Base-by-base conservation (phyloP, 2,888 invertebrate species). In the Mimumesa dahlbomi region DNA sequence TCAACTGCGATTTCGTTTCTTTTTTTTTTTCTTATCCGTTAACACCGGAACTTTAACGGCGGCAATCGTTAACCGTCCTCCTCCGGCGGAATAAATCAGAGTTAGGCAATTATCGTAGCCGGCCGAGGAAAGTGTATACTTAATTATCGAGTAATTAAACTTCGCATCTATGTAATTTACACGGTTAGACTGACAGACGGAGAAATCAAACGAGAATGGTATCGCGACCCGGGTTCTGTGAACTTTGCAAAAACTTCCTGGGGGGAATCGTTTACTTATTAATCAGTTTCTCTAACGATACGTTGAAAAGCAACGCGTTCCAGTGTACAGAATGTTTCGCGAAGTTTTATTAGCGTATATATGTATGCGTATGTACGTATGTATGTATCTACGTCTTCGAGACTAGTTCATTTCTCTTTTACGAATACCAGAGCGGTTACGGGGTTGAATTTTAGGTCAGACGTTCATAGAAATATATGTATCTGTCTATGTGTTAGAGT, bases 381-480 rank as follows among this genome's bases (percentile, higher is more conserved):
- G n/a, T 11, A 36, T 36, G 7, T 6, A 29, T 29, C 7, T 9
- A 29, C 29, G 34, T 34, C 34, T 34, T n/a, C 0, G 1, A 7
- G 34, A 5, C 13, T 11, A 4, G n/a, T 19, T 43, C 43, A 21
- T 11, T 19, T n/a, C 16, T 7, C 43, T 11, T 11, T 6, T 5
- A n/a, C 43, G 22, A 22, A 45, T 45, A 11, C 22, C 21, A 11
- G 21, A 45, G 21, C 22, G 21, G 22, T 21, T 21, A 2, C 29
- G 53, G 7, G 3, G 7, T 4, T 14, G 25, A 43, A 36, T 71
- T 74, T 75, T 59, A 75, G 62, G 71, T 75, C 75, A 49, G 58
- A 59, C 43, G 21, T 43, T 56, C 43, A 18, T 42, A 36, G 58
- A 67, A 69, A 45, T 38, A 7, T 21, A 22, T 43, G 34, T 42